Base-by-base conservation (phyloP, 2,888 invertebrate species). In the Leptinotarsa peninsularis region DNA sequence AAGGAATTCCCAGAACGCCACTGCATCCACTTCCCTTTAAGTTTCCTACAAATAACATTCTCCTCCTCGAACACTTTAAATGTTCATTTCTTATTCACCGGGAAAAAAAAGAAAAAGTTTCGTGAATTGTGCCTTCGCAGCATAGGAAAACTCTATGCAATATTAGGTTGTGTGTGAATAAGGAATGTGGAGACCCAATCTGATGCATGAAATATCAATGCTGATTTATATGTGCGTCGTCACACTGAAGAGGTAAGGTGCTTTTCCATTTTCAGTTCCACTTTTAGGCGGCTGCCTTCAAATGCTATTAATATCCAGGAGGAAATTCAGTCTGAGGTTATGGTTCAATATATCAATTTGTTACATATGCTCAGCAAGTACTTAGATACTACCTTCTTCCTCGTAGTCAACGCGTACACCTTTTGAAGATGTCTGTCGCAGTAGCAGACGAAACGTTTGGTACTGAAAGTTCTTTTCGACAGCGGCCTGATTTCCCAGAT, bases 41-140 rank as follows among this genome's bases (percentile, higher is more conserved):
- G 58, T 58, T 58, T 23, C 23, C 58, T 58, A 58, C 15, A 27
- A 58, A 58, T 58, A 58, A 58, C 58, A 23, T 58, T 23, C 58
- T 58, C 23, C 23, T 58, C 23, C 58, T 58, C 58, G 58, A 23
- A 58, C 23, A 58, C 58, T 58, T 58, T 58, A 58, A 58, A 58
- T 58, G 58, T 58, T 58, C 58, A 58, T 58, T 58, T 58, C 58
- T 58, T 58, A 58, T 58, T 58, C 58, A 58, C 58, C 23, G 58
- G 58, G 58, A 21, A 58, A 23, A 23, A 23, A 15, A 23, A 58
- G 58, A 21, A 58, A 58, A 58, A 58, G 58, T 58, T 58, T 58
- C 10, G 58, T 23, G 15, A 58, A 58, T 58, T 21, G 14, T 58
- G 58, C 58, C 23, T 58, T 58, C 58, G 58, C 58, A 58, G 17